phyloP scores from a whole-genome alignment of 2,797 vertebrate genomes.

The Melanotaenia parkinsoni region DNA sequence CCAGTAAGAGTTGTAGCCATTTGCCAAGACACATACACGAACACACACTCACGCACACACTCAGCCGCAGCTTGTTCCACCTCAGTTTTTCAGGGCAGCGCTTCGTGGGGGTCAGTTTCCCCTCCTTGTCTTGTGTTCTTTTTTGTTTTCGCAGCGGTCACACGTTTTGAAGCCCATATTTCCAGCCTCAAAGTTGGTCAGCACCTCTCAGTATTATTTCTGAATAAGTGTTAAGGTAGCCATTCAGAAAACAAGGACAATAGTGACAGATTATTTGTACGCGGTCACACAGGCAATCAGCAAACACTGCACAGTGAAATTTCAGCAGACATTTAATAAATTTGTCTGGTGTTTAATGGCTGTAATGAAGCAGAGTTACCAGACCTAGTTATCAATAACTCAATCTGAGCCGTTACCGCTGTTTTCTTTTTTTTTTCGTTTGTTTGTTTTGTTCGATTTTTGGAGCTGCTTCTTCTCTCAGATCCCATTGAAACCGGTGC shows the following conservation, averaged over 20 bases:
- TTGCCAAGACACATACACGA: conserved; percentile 70
- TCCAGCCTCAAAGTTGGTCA: conserved; percentile 52
- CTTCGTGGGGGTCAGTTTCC: conserved; percentile 29
- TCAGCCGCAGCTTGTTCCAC: conserved; percentile 66
- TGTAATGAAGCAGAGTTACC: conserved; percentile 46
- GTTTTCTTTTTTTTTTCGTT: conserved; percentile 2
- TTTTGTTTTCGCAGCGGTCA: conserved; percentile 43
- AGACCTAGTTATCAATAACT: conserved; percentile 45
- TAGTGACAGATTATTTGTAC: conserved; percentile 7
- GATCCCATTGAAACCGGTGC: conserved; percentile 76
- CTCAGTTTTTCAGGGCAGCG: conserved; percentile 71
- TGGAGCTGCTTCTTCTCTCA: conserved; percentile 63
- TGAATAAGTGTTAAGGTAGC: conserved; percentile 56
- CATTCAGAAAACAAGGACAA: conserved; percentile 51
- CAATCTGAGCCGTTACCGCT: conserved; percentile 78
- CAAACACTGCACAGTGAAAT: conserved; percentile 40
- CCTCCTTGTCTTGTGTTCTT: conserved; percentile 9
- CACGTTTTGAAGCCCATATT: conserved; percentile 48
- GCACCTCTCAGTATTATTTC: conserved; percentile 74
- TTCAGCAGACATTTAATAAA: conserved; percentile 30
- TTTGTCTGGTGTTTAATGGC: conserved; percentile 30
- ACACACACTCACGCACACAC: conserved; percentile 34
- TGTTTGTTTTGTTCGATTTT: conserved; percentile 11
- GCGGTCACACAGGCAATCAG: conserved; percentile 41
- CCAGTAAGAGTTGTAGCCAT: conserved; percentile 73